Evolutionary conservation across 2,797 vertebrate genomes (phyloP).

Genomic region (Selene dorsalis): DNA sequence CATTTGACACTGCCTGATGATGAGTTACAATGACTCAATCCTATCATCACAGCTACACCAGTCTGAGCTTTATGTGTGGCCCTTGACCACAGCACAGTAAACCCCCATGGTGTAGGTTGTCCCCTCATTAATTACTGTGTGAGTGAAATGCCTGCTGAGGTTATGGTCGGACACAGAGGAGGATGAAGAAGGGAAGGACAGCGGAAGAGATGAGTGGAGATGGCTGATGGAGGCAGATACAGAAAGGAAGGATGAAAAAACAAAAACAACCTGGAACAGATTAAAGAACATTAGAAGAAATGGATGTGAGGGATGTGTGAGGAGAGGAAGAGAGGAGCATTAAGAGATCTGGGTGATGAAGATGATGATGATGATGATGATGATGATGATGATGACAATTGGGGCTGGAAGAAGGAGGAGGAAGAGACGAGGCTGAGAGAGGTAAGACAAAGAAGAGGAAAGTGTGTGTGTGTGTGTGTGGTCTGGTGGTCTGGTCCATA

Average conservation of each 20-base stretch:
- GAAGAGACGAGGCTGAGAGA: constrained; percentile 5
- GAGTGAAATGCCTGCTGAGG: constrained; percentile 26
- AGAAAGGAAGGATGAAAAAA: constrained; percentile 1
- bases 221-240: constrained; percentile 4
- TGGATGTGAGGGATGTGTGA: constrained; percentile 31
- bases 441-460: constrained; percentile 16
- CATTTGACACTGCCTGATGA: background rate
- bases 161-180: constrained; percentile 16
- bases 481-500: constrained; percentile 72
- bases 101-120: background rate
- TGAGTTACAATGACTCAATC: background rate
- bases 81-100: constrained; percentile 15
- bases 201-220: constrained; percentile 17
- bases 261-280: constrained; percentile 26
- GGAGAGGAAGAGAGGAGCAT: constrained; percentile 36
- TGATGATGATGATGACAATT: constrained; percentile 8
- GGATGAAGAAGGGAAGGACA: constrained; percentile 19
- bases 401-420: constrained; percentile 25
- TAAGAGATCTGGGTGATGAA: constrained; percentile 45
- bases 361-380: constrained; percentile 19
- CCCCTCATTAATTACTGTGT: constrained; percentile 27
- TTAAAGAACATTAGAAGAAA: constrained; percentile 49
- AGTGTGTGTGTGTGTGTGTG: constrained; percentile 28
- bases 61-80: background rate
- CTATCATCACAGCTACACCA: background rate